Percentiles rank a stretch among this genome's conserved stretches.
phyloP scores from a whole-genome alignment of 2,888 invertebrate species.

The Ophion ellenae region DNA sequence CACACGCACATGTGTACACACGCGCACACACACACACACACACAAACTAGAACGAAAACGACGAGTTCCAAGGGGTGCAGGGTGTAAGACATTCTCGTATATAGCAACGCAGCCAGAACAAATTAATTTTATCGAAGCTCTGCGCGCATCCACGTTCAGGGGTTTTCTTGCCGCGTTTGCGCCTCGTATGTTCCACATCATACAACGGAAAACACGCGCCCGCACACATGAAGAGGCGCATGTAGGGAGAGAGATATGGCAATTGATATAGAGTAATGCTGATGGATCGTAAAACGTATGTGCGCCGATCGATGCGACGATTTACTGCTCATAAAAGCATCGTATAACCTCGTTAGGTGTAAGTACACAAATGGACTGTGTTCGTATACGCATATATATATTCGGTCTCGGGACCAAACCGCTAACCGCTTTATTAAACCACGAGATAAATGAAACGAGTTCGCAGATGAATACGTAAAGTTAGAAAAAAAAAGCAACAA shows the following conservation, averaged over 20 bases:
- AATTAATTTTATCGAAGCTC: constrained; percentile 62
- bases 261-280: constrained; percentile 40
- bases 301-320: constrained; percentile 43
- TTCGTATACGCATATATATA: neutral
- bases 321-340: constrained; percentile 41
- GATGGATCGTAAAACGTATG: constrained; percentile 5
- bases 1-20: neutral
- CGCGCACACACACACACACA: neutral
- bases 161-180: constrained; percentile 1
- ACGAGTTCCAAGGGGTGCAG: constrained; percentile 21
- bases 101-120: constrained; percentile 37
- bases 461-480: neutral
- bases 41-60: neutral
- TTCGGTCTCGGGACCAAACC: neutral
- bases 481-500: neutral
- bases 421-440: neutral
- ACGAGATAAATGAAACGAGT: neutral
- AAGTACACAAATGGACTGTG: neutral
- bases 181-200: constrained; percentile 1
- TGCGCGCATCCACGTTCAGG: neutral
- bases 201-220: neutral
- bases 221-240: neutral
- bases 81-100: constrained; percentile 12
- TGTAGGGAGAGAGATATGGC: neutral
- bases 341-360: constrained; percentile 11